Evolutionary conservation across 2,113 vertebrate genomes (phyloP), one percentile per base, ranked within the genome.

Genomic region (Rhinopomastus cyanomelas): DNA sequence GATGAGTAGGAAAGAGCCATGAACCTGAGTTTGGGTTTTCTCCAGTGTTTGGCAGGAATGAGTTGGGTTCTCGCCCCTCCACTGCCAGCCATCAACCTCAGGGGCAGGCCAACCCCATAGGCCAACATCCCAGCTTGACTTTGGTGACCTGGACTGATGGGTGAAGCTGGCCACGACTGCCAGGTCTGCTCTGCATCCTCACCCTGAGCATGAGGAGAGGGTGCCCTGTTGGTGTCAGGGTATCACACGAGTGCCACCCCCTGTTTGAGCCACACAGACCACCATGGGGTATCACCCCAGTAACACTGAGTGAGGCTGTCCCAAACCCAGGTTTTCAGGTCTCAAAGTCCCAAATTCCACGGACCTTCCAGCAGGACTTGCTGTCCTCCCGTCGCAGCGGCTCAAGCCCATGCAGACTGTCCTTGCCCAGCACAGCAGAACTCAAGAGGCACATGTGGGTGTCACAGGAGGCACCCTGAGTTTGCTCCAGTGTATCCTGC

Each of bases 251-350:
- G n/a, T 52, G 51, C 27, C n/a, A 39, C 48, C 34, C 14, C 34
- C 46, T 32, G 30, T 76, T 44, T 0, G 0, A 82, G 46, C 67
- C 75, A 39, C 1, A 8, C 65, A 64, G 32, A 62, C 37, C 2
- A 2, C 36, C 48, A 39, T 0, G 0, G 16, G 39, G 11, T 60
- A 71, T 39, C 0, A 0, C 15, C 27, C 29, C 66, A 51, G 61
- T 1, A 1, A 61, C 65, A 29, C 19, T 0, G 1, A 77, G 30
- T 1, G 2, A 71, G 52, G 30, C 42, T 89, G 48, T 59, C 62
- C 57, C 72, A 82, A 79, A 68, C 0, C 6, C 15, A n/a, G 8
- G 17, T n/a, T 42, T 56, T 57, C 23, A 51, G 79, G 26, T n/a
- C 53, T n/a, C 32, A 59, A 39, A 81, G 26, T n/a, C 53, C 34